phyloP scores from a whole-genome alignment of 1,140 invertebrate species.

The Trichomalopsis sarcophagae region DNA sequence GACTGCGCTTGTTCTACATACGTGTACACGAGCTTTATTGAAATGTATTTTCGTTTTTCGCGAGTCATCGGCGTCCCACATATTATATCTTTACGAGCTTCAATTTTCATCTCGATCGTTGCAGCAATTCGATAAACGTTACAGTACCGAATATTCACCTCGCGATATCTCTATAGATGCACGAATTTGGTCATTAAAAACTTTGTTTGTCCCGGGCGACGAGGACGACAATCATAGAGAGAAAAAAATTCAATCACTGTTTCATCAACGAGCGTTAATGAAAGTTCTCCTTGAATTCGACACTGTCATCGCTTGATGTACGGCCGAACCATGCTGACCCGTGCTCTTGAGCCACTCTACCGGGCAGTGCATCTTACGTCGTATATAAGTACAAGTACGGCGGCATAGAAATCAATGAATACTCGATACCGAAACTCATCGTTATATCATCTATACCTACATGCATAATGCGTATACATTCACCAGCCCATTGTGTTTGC shows the following conservation, averaged over 20 bases:
- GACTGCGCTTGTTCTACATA: background rate
- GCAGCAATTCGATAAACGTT: no score
- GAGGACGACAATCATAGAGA: no score
- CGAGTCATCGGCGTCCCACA: background rate
- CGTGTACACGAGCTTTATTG: background rate
- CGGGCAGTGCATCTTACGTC: background rate
- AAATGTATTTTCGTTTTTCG: background rate
- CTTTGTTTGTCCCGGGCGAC: no score
- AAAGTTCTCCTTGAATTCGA: background rate
- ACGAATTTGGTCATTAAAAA: no score
- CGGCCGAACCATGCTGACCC: background rate
- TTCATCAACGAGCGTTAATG: no score
- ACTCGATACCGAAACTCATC: slow-evolving; percentile 23
- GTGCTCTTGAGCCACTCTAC: background rate
- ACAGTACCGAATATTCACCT: background rate
- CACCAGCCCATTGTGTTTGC: background rate
- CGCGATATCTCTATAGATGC: background rate
- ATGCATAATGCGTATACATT: background rate
- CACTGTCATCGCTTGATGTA: background rate
- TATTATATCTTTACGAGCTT: background rate
- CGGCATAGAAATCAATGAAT: slow-evolving; percentile 17
- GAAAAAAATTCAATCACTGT: no score
- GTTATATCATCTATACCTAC: background rate
- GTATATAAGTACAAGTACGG: background rate
- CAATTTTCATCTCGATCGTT: background rate